phyloP scores from a whole-genome alignment of 2,888 invertebrate species.

The Odontocolon sp. region DNA sequence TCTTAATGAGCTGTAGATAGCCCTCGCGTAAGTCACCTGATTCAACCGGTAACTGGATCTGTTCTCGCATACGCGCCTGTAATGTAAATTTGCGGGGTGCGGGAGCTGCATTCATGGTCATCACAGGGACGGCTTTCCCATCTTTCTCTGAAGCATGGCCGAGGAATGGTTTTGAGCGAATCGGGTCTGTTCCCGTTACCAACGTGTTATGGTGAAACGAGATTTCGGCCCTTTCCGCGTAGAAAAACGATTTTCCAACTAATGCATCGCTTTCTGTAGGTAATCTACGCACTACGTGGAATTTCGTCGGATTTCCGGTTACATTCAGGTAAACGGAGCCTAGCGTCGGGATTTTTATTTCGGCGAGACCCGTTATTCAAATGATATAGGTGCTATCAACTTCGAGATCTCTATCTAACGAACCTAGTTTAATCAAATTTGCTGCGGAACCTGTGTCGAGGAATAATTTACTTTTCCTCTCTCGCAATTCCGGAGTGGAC shows the following conservation, averaged over 20 bases:
- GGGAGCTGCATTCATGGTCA: neutral
- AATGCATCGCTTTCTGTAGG: neutral
- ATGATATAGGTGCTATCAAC: neutral
- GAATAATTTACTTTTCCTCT: neutral
- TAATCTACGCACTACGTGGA: neutral
- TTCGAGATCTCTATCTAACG: neutral
- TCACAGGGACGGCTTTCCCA: neutral
- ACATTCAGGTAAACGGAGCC: neutral
- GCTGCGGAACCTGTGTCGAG: conserved; percentile 12
- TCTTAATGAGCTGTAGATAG: neutral
- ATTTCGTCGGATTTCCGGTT: neutral
- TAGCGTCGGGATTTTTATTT: neutral
- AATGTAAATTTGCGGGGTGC: neutral
- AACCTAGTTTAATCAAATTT: conserved; percentile 1
- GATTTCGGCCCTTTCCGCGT: neutral
- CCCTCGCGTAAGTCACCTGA: neutral
- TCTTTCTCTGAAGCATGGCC: neutral
- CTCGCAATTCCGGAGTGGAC: conserved; percentile 4
- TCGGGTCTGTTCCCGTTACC: conserved; percentile 2
- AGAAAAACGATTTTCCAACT: neutral
- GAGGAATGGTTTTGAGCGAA: conserved; percentile 19
- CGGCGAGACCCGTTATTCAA: neutral
- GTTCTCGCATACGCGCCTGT: neutral
- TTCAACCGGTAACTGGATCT: neutral
- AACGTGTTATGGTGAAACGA: conserved; percentile 19